Base-by-base conservation (phyloP, 2,797 vertebrate species). In the Crenichthys baileyi region DNA sequence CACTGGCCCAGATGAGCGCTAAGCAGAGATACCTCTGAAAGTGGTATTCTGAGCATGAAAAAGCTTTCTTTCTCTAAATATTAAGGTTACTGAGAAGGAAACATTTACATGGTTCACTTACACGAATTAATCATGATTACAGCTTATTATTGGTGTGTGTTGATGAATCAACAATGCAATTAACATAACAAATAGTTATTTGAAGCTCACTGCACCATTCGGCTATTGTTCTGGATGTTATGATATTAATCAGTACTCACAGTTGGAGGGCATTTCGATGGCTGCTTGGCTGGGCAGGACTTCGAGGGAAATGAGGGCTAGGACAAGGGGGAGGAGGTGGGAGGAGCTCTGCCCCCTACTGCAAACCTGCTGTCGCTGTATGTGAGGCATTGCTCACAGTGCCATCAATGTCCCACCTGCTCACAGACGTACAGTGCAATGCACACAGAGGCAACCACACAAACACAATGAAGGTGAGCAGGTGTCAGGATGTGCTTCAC, bases 331-430 rank as follows among this genome's bases (percentile, higher is more conserved):
- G 82, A 80, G 91, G 88, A 91, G 90, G 89, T 79, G 82, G 80
- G 88, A 80, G 87, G 88, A 86, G 86, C 88, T 87, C 80, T 83
- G 94, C 94, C 95, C 93, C 95, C 95, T 94, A 91, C 91, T 95
- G 95, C 91, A 91, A 88, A 87, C 93, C 94, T 93, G 93, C 93
- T 96, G 94, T 95, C 79, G 93, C 93, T 94, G 93, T 60, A 80
- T 93, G 89, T 91, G 91, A 94, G 90, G 89, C 95, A 96, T 96
- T 91, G 94, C 94, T 95, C 94, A 95, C 89, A 94, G 91, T 95
- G 94, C 95, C 94, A 95, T 95, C 91, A 93, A 95, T 93, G 90
- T 88, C 85, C 92, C 93, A 95, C 93, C 94, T 94, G 94, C 94
- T 95, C 88, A 81, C 89, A 89, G 90, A 67, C 84, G 80, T 80